These are phyloP conservation scores for Cettia cetti DNA, from an alignment of 2,113 vertebrate species.

Conservation along the genomic window DNA sequence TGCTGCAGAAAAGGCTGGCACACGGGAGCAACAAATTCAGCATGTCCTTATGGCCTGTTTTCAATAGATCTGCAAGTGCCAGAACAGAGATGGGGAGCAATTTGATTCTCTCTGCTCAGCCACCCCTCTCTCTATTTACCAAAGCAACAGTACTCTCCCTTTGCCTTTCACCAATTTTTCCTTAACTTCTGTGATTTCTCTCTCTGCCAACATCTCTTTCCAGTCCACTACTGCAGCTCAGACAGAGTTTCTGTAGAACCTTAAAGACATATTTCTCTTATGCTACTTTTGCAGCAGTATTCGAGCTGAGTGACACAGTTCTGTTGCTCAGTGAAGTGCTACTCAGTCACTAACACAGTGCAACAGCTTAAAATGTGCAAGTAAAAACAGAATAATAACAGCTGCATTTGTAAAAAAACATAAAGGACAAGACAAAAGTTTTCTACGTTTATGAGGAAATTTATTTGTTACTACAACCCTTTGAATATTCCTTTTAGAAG, in stretches of 20 bases:
- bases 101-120: slow-evolving; percentile 28
- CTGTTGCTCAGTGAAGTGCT: neutral
- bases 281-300: neutral
- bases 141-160: neutral
- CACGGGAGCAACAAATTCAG: slow-evolving; percentile 55
- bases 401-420: neutral
- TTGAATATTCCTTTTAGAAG: neutral
- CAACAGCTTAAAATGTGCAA: neutral
- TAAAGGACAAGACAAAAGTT: neutral
- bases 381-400: neutral
- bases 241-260: neutral
- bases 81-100: slow-evolving; percentile 39
- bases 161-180: neutral
- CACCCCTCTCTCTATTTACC: neutral
- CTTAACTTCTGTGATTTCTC: neutral
- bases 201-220: neutral
- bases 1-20: slow-evolving; percentile 58
- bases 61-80: slow-evolving; percentile 51
- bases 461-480: neutral
- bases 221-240: neutral
- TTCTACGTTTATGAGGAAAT: neutral
- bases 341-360: neutral
- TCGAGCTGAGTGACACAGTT: neutral
- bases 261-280: neutral
- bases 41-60: slow-evolving; percentile 59